Base-by-base conservation (phyloP, 2,797 vertebrate species). In the Oreortyx pictus region DNA sequence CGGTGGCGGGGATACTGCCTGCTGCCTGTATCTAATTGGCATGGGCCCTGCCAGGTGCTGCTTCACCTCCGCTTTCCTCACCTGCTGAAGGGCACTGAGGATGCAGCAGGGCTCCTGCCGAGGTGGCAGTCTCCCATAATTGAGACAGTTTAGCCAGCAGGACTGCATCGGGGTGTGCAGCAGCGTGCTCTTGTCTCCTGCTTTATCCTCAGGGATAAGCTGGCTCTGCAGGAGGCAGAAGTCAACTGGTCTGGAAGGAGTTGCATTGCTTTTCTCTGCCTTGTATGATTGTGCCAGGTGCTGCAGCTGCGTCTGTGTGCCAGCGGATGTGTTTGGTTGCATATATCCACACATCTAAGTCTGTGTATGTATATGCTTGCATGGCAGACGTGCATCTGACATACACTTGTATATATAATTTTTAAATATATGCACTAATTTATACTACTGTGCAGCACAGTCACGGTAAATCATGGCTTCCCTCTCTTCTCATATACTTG, bases 11-110 rank as follows among this genome's bases (percentile, higher is more conserved):
- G 46, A 65, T 64, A 25, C 72, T 47, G 11, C 50, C 59, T 84
- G 86, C 88, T 59, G 64, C 84, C 73, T 76, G 76, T 62, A 52
- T 83, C 68, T 86, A 92, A 41, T 33, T 80, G 74, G 67, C 64
- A 67, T 5, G 5, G 78, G 39, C 18, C 35, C 84, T 18, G 56
- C 90, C 88, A 92, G 89, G 71, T 83, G 87, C 87, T 88, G 76
- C 56, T 23, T 91, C 60, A 62, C 33, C 71, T 85, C 43, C 0
- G 0, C 0, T 0, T 64, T 33, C 77, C 88, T 11, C 1, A 29
- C 81, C 93, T 92, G 94, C 93, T 72, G 84, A 88, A 81, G 84
- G 81, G 43, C 81, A 72, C 52, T 50, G 73, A 83, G 47, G 31
- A 83, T 56, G 73, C 2, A 0, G 46, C 66, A 88, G 68, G 68